Evolutionary conservation across 2,113 vertebrate species (phyloP).

Genomic region (Rhea pennata): DNA sequence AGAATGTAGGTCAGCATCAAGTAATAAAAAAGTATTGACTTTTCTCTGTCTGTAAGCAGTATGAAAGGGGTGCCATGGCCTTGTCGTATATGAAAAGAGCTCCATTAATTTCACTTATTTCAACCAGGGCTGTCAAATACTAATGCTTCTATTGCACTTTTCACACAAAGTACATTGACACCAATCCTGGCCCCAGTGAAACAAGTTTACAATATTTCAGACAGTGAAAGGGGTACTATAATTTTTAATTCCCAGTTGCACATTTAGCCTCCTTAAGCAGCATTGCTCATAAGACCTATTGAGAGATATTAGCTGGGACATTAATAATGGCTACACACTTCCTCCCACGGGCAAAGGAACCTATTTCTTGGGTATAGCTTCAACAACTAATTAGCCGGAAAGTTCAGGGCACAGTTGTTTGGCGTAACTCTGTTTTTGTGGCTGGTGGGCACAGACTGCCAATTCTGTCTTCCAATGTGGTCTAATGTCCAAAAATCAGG

Average conservation of each 20-base stretch:
- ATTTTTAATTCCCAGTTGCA: conserved; percentile 72
- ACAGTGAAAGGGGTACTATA: conserved; percentile 62
- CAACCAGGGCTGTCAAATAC: conserved; percentile 87
- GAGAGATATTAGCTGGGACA: conserved; percentile 45
- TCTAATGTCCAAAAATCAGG: conserved; percentile 12
- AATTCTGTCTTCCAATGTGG: not conserved
- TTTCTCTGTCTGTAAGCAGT: conserved; percentile 90
- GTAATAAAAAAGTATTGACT: conserved; percentile 95
- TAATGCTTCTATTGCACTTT: conserved; percentile 88
- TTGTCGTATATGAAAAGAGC: conserved; percentile 89
- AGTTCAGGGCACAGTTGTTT: conserved; percentile 35
- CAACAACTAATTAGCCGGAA: conserved; percentile 59
- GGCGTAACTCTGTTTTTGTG: not conserved
- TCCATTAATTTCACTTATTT: conserved; percentile 95
- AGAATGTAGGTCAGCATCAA: conserved; percentile 90
- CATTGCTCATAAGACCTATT: conserved; percentile 29
- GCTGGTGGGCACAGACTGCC: conserved; percentile 21
- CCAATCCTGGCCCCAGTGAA: conserved; percentile 75
- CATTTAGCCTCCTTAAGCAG: conserved; percentile 52
- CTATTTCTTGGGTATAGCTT: conserved; percentile 37
- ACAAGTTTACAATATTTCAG: conserved; percentile 86
- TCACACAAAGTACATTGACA: conserved; percentile 85
- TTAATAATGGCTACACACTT: conserved; percentile 47
- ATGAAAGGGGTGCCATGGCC: conserved; percentile 88
- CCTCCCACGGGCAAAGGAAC: conserved; percentile 44